Base-by-base conservation (phyloP, 1,140 invertebrate species). In the Trinorchestia longiramus region DNA sequence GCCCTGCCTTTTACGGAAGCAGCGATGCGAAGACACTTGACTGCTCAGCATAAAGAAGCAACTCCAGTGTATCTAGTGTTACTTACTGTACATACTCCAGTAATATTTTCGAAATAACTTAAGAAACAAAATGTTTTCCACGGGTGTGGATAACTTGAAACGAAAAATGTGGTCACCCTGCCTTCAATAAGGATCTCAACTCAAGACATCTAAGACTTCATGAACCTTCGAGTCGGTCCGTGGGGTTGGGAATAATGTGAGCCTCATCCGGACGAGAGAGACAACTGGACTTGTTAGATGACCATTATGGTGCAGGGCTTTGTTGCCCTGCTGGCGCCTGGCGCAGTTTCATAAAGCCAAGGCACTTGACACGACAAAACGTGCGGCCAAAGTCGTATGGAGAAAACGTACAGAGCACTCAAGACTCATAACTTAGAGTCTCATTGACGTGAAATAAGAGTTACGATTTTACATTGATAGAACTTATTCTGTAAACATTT, bases 201-300 rank as follows among this genome's bases (percentile, higher is more conserved):
- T 3, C 28, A 77, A 1, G 62, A 36, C 62, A 77, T 28, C 8
- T 3, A 77, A 77, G 28, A 77, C 28, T 77, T 28, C 62, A 19
- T 77, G 62, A 23, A 77, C 62, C 28, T 3, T 28, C 36, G 62
- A 36, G 62, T 77, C 11, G 28, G 62, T 77, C 28, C 15, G 62
- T 11, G 62, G 62, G 62, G 36, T 77, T 11, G 15, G 28, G 62
- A 77, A 77, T 36, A 3, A 36, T 36, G 28, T 28, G 62, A 90
- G 88, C 88, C 28, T 41, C 88, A 90, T 90, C n/a, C 43, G 41
- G 88, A 41, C 43, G 88, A 41, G 88, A 3, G 43, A 41, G 88
- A 90, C 36, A 90, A 43, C 43, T 90, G 88, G 88, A 90, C 88
- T 90, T 90, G 88, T 90, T 90, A 43, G 43, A 43, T 42, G 88